Base-by-base conservation (phyloP, 2,888 invertebrate species). In the Dryomyza anilis region DNA sequence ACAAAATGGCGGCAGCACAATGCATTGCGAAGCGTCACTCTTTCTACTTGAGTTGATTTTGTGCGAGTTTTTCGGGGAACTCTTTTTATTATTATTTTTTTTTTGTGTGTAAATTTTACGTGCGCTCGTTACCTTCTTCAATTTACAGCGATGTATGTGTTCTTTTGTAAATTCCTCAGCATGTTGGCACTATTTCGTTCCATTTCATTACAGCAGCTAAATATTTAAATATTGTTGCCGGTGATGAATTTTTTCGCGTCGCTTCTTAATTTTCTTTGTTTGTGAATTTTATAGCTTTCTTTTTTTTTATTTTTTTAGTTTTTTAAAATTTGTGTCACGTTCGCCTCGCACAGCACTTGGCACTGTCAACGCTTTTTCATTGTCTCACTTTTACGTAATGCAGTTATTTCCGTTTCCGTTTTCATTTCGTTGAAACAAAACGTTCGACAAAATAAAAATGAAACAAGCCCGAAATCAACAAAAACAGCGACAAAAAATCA, bases 401-500 rank as follows among this genome's bases (percentile, higher is more conserved):
- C 69, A 69, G 67, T 72, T 69, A 69, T 67, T 70, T 72, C 69
- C 69, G 69, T 64, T 63, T 64, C 73, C 72, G 71, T 77, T 73
- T 66, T 66, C 67, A 50, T 52, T 58, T 23, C 16, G 53, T 30
- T 3, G 39, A n/a, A 39, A 6, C 39, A n/a, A n/a, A n/a, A n/a
- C n/a, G n/a, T n/a, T n/a, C n/a, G n/a, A n/a, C n/a, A n/a, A n/a
- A n/a, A n/a, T n/a, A n/a, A n/a, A n/a, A n/a, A n/a, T n/a, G n/a
- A n/a, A n/a, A n/a, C n/a, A n/a, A n/a, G 3, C 8, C 7, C 39
- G 33, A 33, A n/a, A 14, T 39, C 3, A 7, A 5, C 7, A 12
- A n/a, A 14, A 14, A 39, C n/a, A n/a, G 39, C 39, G 39, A n/a
- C n/a, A n/a, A 12, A n/a, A 50, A 50, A 50, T 50, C 23, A 21